phyloP scores from a whole-genome alignment of 2,113 vertebrate species.

The Aspiorhynchus laticeps region DNA sequence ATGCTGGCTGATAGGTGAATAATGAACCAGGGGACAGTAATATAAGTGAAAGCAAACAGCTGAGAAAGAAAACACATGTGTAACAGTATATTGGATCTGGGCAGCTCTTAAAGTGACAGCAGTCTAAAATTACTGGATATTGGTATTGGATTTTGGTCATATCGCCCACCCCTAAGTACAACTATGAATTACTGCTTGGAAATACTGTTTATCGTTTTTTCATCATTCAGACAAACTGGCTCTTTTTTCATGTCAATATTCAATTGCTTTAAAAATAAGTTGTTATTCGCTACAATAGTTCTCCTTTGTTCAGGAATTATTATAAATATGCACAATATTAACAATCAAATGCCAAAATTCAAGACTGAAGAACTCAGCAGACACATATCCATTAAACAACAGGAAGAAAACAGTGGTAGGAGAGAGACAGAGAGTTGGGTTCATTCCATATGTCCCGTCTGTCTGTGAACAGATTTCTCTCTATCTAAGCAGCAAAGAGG shows the following conservation, averaged over 20 bases:
- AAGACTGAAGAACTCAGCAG: background rate
- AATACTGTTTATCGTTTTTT: no score
- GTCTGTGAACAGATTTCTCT: slow-evolving; percentile 65
- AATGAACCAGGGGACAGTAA: background rate
- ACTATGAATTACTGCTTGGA: no score
- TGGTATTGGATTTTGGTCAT: no score
- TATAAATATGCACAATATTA: background rate
- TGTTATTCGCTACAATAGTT: no score
- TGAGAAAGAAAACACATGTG: no score
- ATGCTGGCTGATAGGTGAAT: background rate
- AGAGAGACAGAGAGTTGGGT: background rate
- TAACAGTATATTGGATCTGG: no score
- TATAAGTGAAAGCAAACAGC: no score
- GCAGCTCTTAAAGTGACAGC: no score
- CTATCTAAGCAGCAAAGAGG: slow-evolving; percentile 77
- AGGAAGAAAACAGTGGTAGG: background rate
- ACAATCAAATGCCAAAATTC: background rate
- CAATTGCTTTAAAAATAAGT: background rate
- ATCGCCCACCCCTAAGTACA: no score
- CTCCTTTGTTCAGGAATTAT: background rate
- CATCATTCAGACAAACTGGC: no score
- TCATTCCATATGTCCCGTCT: background rate
- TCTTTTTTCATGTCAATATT: no score
- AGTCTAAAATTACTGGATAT: no score
- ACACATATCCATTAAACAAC: background rate